phyloP scores from a whole-genome alignment of 2,113 vertebrate species.

The Forbesichthys papilliferus region DNA sequence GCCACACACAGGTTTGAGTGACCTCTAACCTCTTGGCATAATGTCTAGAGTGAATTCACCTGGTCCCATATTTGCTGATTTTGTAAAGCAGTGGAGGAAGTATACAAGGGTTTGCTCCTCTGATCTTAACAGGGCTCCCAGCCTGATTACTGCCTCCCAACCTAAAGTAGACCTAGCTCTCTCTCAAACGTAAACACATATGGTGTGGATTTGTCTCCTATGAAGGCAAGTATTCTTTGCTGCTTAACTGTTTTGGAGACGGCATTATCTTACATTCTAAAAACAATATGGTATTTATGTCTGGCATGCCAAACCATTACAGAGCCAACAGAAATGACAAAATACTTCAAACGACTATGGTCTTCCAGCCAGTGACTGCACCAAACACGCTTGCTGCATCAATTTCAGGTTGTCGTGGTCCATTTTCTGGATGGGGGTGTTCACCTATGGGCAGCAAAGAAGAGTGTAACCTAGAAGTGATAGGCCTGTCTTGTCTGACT shows the following conservation, averaged over 20 bases:
- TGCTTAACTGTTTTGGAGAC: slow-evolving; percentile 56
- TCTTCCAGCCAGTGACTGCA: slow-evolving; percentile 10
- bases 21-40: slow-evolving; percentile 43
- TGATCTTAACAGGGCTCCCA: slow-evolving; percentile 43
- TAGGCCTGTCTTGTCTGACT: slow-evolving; percentile 58
- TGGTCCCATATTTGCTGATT: slow-evolving; percentile 35
- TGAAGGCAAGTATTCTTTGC: slow-evolving; percentile 58
- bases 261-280: slow-evolving; percentile 51
- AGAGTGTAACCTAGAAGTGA: slow-evolving; percentile 45
- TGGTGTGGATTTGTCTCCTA: slow-evolving; percentile 61
- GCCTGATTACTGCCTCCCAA: slow-evolving; percentile 54
- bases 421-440: slow-evolving; percentile 44
- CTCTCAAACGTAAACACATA: slow-evolving; percentile 66
- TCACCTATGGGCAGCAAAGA: slow-evolving; percentile 50
- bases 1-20: slow-evolving; percentile 37
- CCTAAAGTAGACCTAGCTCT: slow-evolving; percentile 51
- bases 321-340: slow-evolving; percentile 37
- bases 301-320: slow-evolving; percentile 27
- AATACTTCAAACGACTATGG: slow-evolving; percentile 12
- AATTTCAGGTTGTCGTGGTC: slow-evolving; percentile 26
- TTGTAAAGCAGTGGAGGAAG: slow-evolving; percentile 15
- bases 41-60: slow-evolving; percentile 27
- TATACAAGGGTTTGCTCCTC: slow-evolving; percentile 40
- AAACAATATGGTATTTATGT: slow-evolving; percentile 57
- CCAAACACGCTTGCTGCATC: slow-evolving; percentile 34